Percentiles rank a stretch among this genome's conserved stretches.
Evolutionary conservation across 2,797 vertebrate genomes (phyloP).

Genomic region (Arremon brunneinucha): DNA sequence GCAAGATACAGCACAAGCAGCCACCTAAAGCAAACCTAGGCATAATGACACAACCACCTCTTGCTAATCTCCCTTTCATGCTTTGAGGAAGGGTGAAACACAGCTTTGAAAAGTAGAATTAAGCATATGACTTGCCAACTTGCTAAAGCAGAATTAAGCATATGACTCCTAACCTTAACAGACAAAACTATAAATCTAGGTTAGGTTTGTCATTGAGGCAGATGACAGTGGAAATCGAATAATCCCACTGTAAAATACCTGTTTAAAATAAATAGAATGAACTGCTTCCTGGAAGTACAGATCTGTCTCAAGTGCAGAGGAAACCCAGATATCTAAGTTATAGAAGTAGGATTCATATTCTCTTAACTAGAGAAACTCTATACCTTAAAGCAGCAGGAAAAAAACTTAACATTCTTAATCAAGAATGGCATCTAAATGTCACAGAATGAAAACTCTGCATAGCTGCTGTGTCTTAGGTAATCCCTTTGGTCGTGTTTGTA

Average conservation of each 20-base stretch:
- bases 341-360: not conserved
- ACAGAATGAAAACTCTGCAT: not conserved
- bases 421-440: not conserved
- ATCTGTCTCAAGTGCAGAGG: not conserved
- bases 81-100: not conserved
- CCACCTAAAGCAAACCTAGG: not conserved
- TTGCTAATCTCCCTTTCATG: not conserved
- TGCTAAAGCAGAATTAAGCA: not conserved
- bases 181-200: not conserved
- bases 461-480: not conserved
- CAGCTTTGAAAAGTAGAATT: not conserved
- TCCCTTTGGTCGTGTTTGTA: constrained; percentile 25
- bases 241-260: not conserved
- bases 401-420: not conserved
- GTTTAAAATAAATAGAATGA: not conserved
- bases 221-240: not conserved
- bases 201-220: not conserved
- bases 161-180: not conserved
- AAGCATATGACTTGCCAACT: not conserved
- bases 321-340: not conserved
- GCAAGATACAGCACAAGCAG: not conserved
- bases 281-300: not conserved
- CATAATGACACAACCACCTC: not conserved
- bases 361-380: not conserved
- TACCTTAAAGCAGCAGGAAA: not conserved